Base-by-base conservation (phyloP, 2,113 vertebrate species). In the Hemibagrus wyckioides region DNA sequence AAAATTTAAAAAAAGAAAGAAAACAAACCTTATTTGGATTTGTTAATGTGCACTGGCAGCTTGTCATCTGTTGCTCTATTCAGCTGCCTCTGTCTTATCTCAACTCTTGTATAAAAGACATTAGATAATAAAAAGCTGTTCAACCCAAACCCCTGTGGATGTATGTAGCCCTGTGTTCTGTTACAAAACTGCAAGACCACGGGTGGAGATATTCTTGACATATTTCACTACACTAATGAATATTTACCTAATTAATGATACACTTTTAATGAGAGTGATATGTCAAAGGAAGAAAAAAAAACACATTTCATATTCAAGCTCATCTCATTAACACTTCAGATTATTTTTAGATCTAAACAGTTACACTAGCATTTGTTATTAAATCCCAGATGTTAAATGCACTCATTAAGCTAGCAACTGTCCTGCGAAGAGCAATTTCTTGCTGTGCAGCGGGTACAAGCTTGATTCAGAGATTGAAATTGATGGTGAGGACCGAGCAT, bases 11-110 rank as follows among this genome's bases (percentile, higher is more conserved):
- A 48, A 41, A 14, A 85, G 65, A 76, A 79, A 33, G 14, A 52
- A 6, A 41, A 50, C 19, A 17, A 44, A n/a, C 48, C 54, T 28
- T 23, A 87, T 82, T 89, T 57, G 48, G 41, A 48, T 28, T 39
- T 11, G 8, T 81, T 44, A 65, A 65, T 54, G 25, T 25, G 28
- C 19, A 14, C 2, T 75, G 80, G 65, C 19, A 69, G 67, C 61
- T 5, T 80, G 86, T 73, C 86, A 85, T 90, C 86, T 88, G 85
- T 89, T 91, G 82, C 84, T 91, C 87, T 79, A 86, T 87, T 84
- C 63, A 50, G 85, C 19, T 33, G 33, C 73, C 65, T 71, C 89
- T 88, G 81, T 44, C 19, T 80, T 84, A 65, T 57, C 88, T 90
- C 65, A 56, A 61, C 88, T 90, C 85, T 77, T 57, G 30, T 39